Evolutionary conservation across 1,140 invertebrate genomes (phyloP).

Genomic region (Araneus ventricosus): DNA sequence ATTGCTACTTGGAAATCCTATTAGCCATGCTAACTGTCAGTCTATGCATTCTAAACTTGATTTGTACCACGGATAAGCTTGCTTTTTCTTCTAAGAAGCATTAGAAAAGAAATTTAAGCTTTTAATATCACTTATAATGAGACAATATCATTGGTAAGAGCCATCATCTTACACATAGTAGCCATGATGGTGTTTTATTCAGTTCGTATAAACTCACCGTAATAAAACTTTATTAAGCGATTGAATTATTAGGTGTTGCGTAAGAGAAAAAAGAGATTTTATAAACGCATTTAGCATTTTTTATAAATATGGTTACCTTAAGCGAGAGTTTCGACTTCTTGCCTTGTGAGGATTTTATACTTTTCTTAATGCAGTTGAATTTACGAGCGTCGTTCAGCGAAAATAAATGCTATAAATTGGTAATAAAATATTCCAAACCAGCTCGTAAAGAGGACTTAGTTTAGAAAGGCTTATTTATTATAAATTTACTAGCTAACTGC

Average conservation of each 20-base stretch:
- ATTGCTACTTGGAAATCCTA: not conserved
- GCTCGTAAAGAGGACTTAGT: no score
- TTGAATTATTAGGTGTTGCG: not conserved
- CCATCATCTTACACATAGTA: not conserved
- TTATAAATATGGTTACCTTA: no score
- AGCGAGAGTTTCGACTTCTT: no score
- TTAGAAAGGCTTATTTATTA: no score
- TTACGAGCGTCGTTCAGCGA: no score
- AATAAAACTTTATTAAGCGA: not conserved
- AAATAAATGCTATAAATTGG: no score
- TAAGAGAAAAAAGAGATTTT: not conserved
- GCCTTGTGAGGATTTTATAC: no score
- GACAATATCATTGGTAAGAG: not conserved
- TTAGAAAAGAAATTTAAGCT: not conserved
- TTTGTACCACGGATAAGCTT: not conserved
- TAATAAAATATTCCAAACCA: no score
- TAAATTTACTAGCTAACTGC: no score
- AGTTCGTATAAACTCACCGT: not conserved
- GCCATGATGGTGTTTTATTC: not conserved
- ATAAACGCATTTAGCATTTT: no score
- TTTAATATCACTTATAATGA: not conserved
- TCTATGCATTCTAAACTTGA: not conserved
- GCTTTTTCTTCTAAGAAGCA: not conserved
- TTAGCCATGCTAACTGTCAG: not conserved
- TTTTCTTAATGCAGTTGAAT: no score